These are phyloP conservation scores for Amia ocellicauda DNA, from an alignment of 2,113 vertebrate species.

Conservation along the genomic window DNA sequence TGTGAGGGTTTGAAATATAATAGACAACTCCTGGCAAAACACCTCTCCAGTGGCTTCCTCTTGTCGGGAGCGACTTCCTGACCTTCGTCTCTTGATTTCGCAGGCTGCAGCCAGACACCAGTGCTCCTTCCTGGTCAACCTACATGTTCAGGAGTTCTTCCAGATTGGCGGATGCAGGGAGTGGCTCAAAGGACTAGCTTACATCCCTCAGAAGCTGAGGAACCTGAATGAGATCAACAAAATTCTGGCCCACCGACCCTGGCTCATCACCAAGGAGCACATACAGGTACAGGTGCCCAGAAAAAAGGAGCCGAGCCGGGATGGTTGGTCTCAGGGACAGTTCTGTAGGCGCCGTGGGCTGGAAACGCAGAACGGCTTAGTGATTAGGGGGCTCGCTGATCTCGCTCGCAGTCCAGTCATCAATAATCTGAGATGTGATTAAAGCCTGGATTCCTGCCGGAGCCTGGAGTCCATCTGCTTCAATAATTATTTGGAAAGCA, in stretches of 20 bases:
- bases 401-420: no score
- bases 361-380: no score
- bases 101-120: slow-evolving; percentile 80
- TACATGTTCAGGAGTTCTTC: slow-evolving; percentile 79
- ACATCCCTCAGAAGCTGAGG: slow-evolving; percentile 76
- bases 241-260: slow-evolving; percentile 77
- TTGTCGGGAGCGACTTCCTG: not conserved
- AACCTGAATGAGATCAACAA: slow-evolving; percentile 83
- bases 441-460: no score
- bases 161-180: slow-evolving; percentile 76
- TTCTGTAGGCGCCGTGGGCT: no score
- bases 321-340: no score
- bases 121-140: slow-evolving; percentile 79
- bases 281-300: slow-evolving; percentile 70
- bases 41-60: not conserved
- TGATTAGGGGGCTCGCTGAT: no score
- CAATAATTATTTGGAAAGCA: no score
- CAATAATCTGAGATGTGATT: no score
- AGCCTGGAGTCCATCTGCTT: no score
- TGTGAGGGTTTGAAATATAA: no score
- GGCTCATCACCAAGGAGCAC: slow-evolving; percentile 81
- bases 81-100: not conserved
- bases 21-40: no score
- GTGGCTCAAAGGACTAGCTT: slow-evolving; percentile 77
- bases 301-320: no score